These are phyloP conservation scores for Drosophila auraria DNA, from an alignment of 1,140 invertebrate genomes.

Conservation along the genomic window DNA sequence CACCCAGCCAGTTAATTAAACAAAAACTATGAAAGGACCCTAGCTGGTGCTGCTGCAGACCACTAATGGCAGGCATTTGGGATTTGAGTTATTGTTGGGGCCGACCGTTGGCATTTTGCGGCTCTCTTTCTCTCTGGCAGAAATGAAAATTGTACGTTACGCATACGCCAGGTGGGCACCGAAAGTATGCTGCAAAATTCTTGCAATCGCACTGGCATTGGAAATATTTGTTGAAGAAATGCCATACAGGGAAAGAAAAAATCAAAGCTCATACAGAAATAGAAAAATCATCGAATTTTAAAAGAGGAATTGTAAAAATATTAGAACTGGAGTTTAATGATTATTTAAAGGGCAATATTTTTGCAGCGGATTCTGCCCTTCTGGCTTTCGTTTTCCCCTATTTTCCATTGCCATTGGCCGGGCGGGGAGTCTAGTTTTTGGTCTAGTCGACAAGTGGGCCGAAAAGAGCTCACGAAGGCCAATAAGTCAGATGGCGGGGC, in stretches of 20 bases:
- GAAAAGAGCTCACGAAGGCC: slow-evolving; percentile 21
- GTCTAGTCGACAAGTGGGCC: slow-evolving; percentile 36
- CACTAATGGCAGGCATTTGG: slow-evolving; percentile 58
- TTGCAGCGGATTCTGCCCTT: background rate
- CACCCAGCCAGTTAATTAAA: slow-evolving; percentile 64
- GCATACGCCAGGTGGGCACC: slow-evolving; percentile 20
- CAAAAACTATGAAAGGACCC: slow-evolving; percentile 52
- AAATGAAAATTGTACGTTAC: slow-evolving; percentile 21
- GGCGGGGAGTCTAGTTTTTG: slow-evolving; percentile 1
- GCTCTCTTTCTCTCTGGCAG: slow-evolving; percentile 8
- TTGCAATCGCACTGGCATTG: slow-evolving; percentile 2
- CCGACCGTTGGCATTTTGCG: slow-evolving; percentile 39
- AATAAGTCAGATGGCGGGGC: slow-evolving; percentile 55
- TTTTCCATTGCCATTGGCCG: background rate
- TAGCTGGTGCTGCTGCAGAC: slow-evolving; percentile 23
- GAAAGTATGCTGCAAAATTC: background rate
- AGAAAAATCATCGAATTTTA: background rate
- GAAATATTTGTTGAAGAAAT: slow-evolving; percentile 24
- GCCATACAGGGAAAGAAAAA: background rate
- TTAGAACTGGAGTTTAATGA: background rate
- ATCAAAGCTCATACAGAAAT: background rate
- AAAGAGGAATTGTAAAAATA: background rate
- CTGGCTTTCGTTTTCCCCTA: background rate
- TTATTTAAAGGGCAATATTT: background rate
- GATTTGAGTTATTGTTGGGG: slow-evolving; percentile 45